phyloP scores from a whole-genome alignment of 2,888 invertebrate species.

The Sinhomidia bicolor region DNA sequence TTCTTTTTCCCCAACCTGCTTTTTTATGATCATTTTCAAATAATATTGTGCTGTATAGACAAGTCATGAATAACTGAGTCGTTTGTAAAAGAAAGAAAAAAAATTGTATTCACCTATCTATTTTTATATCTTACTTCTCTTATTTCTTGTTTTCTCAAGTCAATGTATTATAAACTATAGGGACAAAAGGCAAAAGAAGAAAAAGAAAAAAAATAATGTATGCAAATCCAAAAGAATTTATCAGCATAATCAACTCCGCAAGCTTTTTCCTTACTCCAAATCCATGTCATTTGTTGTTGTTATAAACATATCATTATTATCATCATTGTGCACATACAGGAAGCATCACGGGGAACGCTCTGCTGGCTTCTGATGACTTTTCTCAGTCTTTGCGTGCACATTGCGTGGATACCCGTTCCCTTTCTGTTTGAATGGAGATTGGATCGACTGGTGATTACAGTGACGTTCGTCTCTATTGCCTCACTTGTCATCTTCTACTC shows the following conservation, averaged over 20 bases:
- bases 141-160: background rate
- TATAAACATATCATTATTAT: conserved; percentile 51
- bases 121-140: conserved; percentile 16
- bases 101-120: background rate
- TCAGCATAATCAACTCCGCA: conserved; percentile 33
- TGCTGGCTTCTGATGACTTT: conserved; percentile 78
- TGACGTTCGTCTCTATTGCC: conserved; percentile 73
- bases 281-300: conserved; percentile 28
- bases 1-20: background rate
- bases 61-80: background rate
- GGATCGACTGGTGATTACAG: conserved; percentile 77
- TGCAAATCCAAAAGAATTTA: conserved; percentile 35
- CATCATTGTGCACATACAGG: conserved; percentile 66
- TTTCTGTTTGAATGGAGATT: conserved; percentile 77
- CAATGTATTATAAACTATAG: background rate
- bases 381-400: conserved; percentile 72
- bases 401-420: conserved; percentile 78
- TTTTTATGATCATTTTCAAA: background rate
- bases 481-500: conserved; percentile 78
- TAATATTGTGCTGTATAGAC: background rate
- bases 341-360: conserved; percentile 76
- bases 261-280: conserved; percentile 19
- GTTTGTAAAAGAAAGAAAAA: too few relatives aligned
- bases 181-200: background rate
- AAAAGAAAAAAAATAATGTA: background rate